A percentile compares a stretch with the other conserved stretches of the same genome.
These are phyloP conservation scores for Maniola hyperantus DNA, from an alignment of 2,888 invertebrate species.

Conservation along the genomic window DNA sequence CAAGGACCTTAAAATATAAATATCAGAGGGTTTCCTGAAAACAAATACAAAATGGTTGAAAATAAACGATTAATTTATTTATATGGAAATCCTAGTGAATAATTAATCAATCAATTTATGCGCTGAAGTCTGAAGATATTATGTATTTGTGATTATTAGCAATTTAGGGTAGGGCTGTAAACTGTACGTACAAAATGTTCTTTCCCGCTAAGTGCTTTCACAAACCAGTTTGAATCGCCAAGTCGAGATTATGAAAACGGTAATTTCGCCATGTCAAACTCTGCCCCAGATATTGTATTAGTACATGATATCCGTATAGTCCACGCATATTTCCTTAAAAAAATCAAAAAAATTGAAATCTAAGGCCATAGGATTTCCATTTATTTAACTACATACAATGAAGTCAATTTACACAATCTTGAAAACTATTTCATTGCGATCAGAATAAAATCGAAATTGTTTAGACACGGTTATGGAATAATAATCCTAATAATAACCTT, in stretches of 20 bases:
- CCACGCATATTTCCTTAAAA: no score
- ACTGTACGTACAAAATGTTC: neutral
- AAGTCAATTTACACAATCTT: neutral
- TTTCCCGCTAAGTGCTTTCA: neutral
- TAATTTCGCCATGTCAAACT: neutral
- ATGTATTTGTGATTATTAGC: no score
- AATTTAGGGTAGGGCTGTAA: neutral
- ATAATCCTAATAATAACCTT: neutral
- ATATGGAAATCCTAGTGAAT: no score
- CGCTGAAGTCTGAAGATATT: no score
- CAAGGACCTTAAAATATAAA: no score
- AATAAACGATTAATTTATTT: no score
- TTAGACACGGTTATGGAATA: neutral
- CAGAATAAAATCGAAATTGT: neutral
- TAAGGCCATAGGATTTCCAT: neutral
- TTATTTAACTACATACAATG: neutral
- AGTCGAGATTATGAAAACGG: slow-evolving; percentile 1
- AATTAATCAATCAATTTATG: no score
- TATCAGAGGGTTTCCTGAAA: no score
- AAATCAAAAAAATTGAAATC: neutral
- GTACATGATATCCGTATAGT: no score
- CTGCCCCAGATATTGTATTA: no score
- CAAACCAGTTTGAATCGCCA: slow-evolving; percentile 1
- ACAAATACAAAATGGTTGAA: no score
- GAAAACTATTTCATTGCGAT: neutral